Evolutionary conservation across 1,140 invertebrate genomes (phyloP).

Genomic region (Ceratitis capitata): DNA sequence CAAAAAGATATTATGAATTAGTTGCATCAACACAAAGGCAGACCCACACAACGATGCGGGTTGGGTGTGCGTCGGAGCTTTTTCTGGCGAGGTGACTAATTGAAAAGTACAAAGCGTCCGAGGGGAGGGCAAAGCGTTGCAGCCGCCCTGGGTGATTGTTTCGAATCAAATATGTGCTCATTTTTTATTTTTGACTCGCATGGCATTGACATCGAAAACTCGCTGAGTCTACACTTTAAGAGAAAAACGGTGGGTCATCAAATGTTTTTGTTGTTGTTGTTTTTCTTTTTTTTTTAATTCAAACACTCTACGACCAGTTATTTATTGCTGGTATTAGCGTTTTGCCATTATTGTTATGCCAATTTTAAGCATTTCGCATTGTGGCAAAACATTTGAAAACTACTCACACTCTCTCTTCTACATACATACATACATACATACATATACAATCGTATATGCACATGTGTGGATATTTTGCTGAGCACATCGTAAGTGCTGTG

Average conservation of each 20-base stretch:
- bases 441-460: background rate
- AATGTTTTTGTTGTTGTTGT: background rate
- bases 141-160: background rate
- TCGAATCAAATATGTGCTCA: background rate
- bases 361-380: background rate
- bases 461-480: background rate
- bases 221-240: background rate
- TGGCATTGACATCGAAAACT: constrained; percentile 2
- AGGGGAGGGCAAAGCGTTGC: too few relatives aligned
- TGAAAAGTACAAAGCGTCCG: background rate
- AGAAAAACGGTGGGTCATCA: background rate
- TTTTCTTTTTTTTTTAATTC: background rate
- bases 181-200: background rate
- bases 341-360: background rate
- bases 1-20: constrained; percentile 31
- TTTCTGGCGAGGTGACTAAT: background rate
- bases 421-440: too few relatives aligned
- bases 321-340: background rate
- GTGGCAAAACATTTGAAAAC: background rate
- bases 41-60: background rate
- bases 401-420: too few relatives aligned
- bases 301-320: background rate
- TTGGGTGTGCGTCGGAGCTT: background rate
- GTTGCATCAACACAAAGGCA: constrained; percentile 21
- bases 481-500: background rate